Conservation (phyloP, 2,113 vertebrate species). For the Hippocampus barbouri region DNA sequence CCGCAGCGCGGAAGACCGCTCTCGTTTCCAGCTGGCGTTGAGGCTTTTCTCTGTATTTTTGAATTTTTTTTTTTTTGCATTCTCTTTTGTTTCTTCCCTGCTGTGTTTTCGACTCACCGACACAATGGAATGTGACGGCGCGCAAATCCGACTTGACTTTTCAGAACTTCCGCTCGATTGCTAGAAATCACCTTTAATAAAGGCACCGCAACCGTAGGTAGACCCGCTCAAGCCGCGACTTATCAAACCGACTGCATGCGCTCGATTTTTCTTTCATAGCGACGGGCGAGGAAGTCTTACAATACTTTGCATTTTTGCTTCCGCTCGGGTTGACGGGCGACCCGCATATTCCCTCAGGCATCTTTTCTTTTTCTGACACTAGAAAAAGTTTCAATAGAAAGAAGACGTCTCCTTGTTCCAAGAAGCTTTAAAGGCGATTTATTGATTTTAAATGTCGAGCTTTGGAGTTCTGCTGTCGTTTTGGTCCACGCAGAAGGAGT, state of each 20-base stretch:
- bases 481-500: background rate
- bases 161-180: background rate
- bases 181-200: background rate
- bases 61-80: background rate
- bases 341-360: slow-evolving; percentile 15
- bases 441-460: too few relatives aligned
- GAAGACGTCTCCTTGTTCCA: too few relatives aligned
- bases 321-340: slow-evolving; percentile 9
- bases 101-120: background rate
- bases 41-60: background rate
- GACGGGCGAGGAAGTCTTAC: background rate
- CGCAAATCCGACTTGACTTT: background rate
- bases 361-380: slow-evolving; percentile 6
- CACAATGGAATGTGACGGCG: background rate
- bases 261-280: background rate
- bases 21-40: background rate
- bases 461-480: too few relatives aligned
- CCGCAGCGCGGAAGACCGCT: background rate
- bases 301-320: slow-evolving; percentile 7
- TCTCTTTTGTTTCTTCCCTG: background rate
- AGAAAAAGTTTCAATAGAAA: background rate
- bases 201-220: background rate
- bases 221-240: background rate
- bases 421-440: too few relatives aligned
- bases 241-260: background rate